Percentiles rank a stretch among this genome's conserved stretches.
Conservation (phyloP, 2,888 invertebrate genomes). For the Acleris sparsana region DNA sequence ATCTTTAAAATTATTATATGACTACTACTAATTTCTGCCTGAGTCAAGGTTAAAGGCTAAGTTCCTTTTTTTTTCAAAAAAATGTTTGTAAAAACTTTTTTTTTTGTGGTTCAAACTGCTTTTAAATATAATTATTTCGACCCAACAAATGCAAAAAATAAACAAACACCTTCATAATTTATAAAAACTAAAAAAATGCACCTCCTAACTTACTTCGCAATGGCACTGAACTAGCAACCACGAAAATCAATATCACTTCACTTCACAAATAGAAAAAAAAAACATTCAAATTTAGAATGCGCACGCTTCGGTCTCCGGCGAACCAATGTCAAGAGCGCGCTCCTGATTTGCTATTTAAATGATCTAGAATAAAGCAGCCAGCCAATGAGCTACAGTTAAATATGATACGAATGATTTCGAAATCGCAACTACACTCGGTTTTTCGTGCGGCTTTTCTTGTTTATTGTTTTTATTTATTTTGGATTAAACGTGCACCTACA, state of each 20-base stretch:
- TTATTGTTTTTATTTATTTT: neutral
- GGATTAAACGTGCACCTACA: no score
- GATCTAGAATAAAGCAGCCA: conserved; percentile 62
- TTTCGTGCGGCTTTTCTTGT: conserved; percentile 40
- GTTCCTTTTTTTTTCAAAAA: no score
- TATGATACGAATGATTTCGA: conserved; percentile 59
- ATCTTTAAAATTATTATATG: no score
- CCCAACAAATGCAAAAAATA: neutral
- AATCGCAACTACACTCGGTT: conserved; percentile 41
- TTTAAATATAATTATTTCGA: conserved; percentile 7
- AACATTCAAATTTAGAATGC: conserved; percentile 44
- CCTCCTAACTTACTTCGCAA: conserved; percentile 30
- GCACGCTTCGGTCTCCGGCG: conserved; percentile 54
- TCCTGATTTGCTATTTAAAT: conserved; percentile 79
- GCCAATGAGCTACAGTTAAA: conserved; percentile 54
- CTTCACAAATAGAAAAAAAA: conserved; percentile 35
- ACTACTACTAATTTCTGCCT: no score
- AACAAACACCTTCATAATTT: conserved; percentile 5
- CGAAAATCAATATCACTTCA: conserved; percentile 28
- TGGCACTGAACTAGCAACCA: conserved; percentile 30
- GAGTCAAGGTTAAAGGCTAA: no score
- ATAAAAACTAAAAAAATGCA: neutral
- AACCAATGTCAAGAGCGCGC: conserved; percentile 72
- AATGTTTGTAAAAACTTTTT: no score
- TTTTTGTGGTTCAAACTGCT: no score